A percentile compares a stretch with the other conserved stretches of the same genome.
Conservation (phyloP, 2,888 invertebrate species). For the Xanthostigma xanthostigma region DNA sequence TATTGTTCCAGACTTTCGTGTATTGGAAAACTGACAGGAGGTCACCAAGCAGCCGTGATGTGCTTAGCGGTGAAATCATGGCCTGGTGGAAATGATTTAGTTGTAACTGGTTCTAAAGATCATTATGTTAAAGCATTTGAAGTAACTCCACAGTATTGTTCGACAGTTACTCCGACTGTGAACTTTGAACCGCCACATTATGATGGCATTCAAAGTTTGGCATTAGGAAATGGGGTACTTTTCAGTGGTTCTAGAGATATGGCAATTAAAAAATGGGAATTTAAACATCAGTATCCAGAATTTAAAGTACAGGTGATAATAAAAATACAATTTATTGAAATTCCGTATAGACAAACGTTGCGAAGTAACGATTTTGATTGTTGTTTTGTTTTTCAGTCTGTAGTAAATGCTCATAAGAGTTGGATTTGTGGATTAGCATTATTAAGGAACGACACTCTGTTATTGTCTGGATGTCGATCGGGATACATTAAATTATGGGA, state of each 20-base stretch:
- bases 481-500: conserved; percentile 66
- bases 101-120: conserved; percentile 75
- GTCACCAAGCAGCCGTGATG: conserved; percentile 75
- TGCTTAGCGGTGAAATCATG: conserved; percentile 50
- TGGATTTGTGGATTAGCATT: conserved; percentile 67
- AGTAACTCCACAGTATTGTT: conserved; percentile 4
- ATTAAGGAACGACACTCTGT: conserved; percentile 31
- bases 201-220: conserved; percentile 73
- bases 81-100: conserved; percentile 39
- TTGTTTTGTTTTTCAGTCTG: conserved; percentile 30
- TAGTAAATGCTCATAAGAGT: conserved; percentile 75
- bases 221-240: conserved; percentile 45
- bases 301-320: conserved; percentile 37
- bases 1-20: conserved; percentile 38
- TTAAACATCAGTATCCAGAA: conserved; percentile 30
- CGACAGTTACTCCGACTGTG: conserved; percentile 34
- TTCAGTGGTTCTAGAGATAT: conserved; percentile 77
- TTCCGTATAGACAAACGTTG: not conserved
- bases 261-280: conserved; percentile 74
- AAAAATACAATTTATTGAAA: not conserved
- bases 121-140: conserved; percentile 54
- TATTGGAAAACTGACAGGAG: conserved; percentile 58
- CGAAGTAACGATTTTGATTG: not conserved
- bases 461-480: conserved; percentile 63
- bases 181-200: conserved; percentile 76